phyloP scores from a whole-genome alignment of 2,888 invertebrate species.

The Tuta absoluta region DNA sequence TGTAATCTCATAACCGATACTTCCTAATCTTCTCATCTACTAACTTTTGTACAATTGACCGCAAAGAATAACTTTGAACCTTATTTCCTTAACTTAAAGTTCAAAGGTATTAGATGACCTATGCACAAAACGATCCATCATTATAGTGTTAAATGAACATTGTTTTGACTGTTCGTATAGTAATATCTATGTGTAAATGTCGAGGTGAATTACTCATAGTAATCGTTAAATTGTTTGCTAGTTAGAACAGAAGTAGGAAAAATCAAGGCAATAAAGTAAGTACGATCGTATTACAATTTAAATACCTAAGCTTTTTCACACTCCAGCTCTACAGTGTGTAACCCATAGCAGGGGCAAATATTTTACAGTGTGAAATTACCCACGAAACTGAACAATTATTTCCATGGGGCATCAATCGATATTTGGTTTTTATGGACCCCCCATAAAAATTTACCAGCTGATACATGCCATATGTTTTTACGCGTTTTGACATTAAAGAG shows the following conservation, averaged over 20 bases:
- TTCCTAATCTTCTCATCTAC: conserved; percentile 16
- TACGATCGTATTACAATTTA: too few species aligned
- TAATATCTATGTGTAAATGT: conserved; percentile 41
- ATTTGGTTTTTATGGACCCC: too few species aligned
- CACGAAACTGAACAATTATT: too few species aligned
- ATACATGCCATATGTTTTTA: too few species aligned
- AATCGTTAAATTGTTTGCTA: conserved; percentile 17
- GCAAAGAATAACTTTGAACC: not conserved
- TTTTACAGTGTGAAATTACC: too few species aligned
- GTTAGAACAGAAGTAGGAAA: not conserved
- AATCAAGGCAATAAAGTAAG: not conserved
- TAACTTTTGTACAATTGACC: not conserved
- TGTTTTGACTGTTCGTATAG: conserved; percentile 38
- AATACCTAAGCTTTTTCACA: too few species aligned
- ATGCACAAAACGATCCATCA: conserved; percentile 41
- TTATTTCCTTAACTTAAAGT: not conserved
- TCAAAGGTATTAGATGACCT: not conserved
- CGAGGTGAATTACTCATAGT: conserved; percentile 45
- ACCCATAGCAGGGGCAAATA: too few species aligned
- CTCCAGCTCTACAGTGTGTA: too few species aligned
- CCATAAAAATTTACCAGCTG: too few species aligned
- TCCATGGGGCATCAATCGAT: too few species aligned
- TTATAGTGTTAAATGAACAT: conserved; percentile 27
- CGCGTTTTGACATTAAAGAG: too few species aligned
- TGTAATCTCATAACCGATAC: conserved; percentile 3